Evolutionary conservation across 2,888 invertebrate species (phyloP).

Genomic region (Torymus texanus): DNA sequence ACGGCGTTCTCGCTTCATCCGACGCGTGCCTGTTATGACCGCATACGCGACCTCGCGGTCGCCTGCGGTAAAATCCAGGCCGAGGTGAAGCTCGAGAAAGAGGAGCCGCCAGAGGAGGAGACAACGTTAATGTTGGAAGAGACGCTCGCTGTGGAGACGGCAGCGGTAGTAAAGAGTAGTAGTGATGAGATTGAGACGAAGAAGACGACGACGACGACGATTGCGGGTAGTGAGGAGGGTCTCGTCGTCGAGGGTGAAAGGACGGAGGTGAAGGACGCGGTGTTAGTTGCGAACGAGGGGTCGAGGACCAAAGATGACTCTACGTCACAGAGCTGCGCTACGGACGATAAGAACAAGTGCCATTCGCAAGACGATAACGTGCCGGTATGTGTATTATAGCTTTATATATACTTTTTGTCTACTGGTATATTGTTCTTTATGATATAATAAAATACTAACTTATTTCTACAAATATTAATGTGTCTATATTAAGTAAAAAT

Average conservation of each 20-base stretch:
- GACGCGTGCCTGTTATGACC: slow-evolving; percentile 78
- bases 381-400: slow-evolving; percentile 2
- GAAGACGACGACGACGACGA: not conserved
- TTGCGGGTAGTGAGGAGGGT: too few relatives aligned
- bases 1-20: slow-evolving; percentile 87
- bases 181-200: not conserved
- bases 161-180: too few relatives aligned
- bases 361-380: slow-evolving; percentile 11
- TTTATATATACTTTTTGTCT: not conserved
- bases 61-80: slow-evolving; percentile 74
- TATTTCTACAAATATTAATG: too few relatives aligned
- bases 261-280: not conserved
- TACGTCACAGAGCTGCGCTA: slow-evolving; percentile 59
- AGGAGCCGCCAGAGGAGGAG: not conserved
- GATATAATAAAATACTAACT: not conserved
- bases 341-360: slow-evolving; percentile 57
- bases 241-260: too few relatives aligned
- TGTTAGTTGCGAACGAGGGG: not conserved
- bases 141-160: too few relatives aligned
- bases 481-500: too few relatives aligned
- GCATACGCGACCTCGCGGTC: slow-evolving; percentile 77
- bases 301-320: slow-evolving; percentile 14
- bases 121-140: not conserved
- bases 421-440: not conserved
- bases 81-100: not conserved